Evolutionary conservation across 2,888 invertebrate species (phyloP).

Genomic region (Pollenia amentaria): DNA sequence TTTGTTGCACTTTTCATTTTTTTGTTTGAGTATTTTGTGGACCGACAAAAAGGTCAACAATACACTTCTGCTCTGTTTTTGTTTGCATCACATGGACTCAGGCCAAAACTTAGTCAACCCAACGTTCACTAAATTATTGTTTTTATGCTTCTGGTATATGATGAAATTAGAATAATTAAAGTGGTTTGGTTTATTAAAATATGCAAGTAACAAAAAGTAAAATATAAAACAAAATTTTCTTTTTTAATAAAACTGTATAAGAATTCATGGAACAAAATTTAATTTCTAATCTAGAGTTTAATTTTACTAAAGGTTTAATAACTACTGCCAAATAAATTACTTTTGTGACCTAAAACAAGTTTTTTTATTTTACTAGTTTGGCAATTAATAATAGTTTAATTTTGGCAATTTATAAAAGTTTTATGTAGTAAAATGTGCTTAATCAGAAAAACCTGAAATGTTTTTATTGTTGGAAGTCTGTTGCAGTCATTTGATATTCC

Average conservation of each 20-base stretch:
- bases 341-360: no score
- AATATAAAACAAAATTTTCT: background rate
- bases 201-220: background rate
- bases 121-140: constrained; percentile 19
- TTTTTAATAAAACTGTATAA: background rate
- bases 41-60: constrained; percentile 65
- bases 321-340: no score
- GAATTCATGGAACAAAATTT: background rate
- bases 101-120: constrained; percentile 43
- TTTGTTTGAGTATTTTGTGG: constrained; percentile 46
- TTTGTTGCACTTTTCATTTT: constrained; percentile 28
- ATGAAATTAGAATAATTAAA: constrained; percentile 60
- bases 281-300: no score
- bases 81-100: background rate
- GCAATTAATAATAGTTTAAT: no score
- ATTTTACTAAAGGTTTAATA: no score
- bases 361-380: no score
- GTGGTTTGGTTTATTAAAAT: constrained; percentile 45
- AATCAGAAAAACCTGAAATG: no score
- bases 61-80: constrained; percentile 15
- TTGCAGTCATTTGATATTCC: no score
- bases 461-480: no score
- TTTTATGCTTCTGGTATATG: constrained; percentile 27
- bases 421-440: no score
- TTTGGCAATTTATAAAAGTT: no score